These are phyloP conservation scores for Lucilia sericata DNA, from an alignment of 1,140 invertebrate genomes.

Conservation along the genomic window DNA sequence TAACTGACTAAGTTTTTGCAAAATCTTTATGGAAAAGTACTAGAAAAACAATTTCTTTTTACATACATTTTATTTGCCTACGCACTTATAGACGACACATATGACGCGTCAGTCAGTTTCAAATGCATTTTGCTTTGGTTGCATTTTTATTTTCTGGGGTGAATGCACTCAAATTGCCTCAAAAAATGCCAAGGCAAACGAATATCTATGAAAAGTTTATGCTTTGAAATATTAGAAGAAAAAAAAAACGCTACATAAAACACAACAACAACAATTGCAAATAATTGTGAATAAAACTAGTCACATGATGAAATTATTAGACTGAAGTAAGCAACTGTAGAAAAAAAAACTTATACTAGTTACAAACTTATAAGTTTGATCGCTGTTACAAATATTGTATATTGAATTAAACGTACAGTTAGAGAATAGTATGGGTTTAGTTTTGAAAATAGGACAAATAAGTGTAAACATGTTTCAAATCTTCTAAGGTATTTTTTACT, in stretches of 20 bases:
- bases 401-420: too few relatives aligned
- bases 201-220: neutral
- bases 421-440: too few relatives aligned
- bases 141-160: neutral
- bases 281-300: neutral
- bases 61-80: neutral
- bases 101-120: neutral
- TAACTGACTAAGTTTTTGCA: neutral
- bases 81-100: conserved; percentile 1
- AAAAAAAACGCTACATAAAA: neutral
- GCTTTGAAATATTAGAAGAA: conserved; percentile 22
- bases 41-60: neutral
- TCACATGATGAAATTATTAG: conserved; percentile 11
- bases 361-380: too few relatives aligned
- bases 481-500: too few relatives aligned
- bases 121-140: neutral
- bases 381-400: too few relatives aligned
- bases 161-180: conserved; percentile 9
- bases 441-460: too few relatives aligned
- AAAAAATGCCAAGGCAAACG: conserved; percentile 21
- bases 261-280: neutral
- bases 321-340: neutral
- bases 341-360: neutral
- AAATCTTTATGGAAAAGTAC: neutral
- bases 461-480: too few relatives aligned